phyloP scores from a whole-genome alignment of 2,797 vertebrate genomes.

The Coracias cyanogaster region DNA sequence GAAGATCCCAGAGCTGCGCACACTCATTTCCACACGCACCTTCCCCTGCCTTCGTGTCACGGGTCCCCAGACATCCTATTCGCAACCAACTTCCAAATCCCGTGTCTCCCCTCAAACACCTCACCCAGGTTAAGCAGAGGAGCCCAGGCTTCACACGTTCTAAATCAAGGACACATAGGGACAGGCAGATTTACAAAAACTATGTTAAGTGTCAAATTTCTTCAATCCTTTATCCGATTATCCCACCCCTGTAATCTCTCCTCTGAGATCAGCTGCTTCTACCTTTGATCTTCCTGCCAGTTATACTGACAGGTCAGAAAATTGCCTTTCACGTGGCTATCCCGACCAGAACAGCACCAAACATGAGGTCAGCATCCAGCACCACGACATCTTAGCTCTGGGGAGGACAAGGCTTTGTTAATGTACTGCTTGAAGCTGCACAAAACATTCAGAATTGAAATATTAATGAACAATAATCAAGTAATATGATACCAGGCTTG shows the following conservation, averaged over 20 bases:
- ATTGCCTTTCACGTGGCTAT: not conserved
- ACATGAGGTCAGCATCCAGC: not conserved
- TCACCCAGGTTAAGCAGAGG: not conserved
- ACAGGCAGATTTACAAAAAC: constrained; percentile 35
- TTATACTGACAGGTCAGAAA: not conserved
- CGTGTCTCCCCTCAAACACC: not conserved
- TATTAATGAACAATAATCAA: not conserved
- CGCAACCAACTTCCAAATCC: not conserved
- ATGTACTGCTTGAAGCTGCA: not conserved
- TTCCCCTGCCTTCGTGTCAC: not conserved
- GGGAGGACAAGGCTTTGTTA: not conserved
- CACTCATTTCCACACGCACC: not conserved
- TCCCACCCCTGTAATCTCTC: constrained; percentile 36
- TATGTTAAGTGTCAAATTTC: constrained; percentile 55
- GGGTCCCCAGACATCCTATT: not conserved
- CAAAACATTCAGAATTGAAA: not conserved
- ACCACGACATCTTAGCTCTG: rapidly evolving
- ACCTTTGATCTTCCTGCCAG: constrained; percentile 66
- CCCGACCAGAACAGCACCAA: not conserved
- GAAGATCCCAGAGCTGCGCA: not conserved
- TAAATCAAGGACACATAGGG: not conserved
- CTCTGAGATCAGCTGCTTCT: constrained; percentile 51
- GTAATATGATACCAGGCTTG: not conserved
- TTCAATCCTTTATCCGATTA: constrained; percentile 64
- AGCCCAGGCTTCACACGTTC: not conserved